Evolutionary conservation across 2,797 vertebrate species (phyloP).

Genomic region (Pogonophryne albipinna): DNA sequence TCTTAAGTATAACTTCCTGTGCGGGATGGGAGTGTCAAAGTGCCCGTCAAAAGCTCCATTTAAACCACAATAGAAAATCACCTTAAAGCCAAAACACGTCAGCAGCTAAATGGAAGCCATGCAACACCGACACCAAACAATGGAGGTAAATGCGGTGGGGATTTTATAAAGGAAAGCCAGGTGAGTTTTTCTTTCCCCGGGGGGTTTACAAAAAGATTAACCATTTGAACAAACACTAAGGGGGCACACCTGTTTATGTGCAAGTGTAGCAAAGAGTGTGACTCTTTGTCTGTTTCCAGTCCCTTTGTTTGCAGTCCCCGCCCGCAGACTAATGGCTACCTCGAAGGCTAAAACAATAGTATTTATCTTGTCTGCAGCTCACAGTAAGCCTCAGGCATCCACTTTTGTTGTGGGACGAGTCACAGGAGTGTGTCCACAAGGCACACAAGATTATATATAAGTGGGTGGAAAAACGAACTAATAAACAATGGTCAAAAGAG

Average conservation of each 20-base stretch:
- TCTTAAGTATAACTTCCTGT: constrained; percentile 61
- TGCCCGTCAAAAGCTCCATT: constrained; percentile 60
- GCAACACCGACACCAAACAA: constrained; percentile 60
- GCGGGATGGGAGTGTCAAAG: constrained; percentile 55
- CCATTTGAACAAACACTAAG: constrained; percentile 50
- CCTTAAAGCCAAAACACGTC: constrained; percentile 62
- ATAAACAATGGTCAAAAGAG: constrained; percentile 39
- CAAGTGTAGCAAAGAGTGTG: constrained; percentile 39
- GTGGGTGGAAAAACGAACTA: constrained; percentile 28
- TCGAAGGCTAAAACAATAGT: constrained; percentile 75
- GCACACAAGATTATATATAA: constrained; percentile 33
- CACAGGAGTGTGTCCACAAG: constrained; percentile 37
- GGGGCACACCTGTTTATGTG: constrained; percentile 65
- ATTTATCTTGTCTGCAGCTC: constrained; percentile 74
- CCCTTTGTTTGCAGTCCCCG: constrained; percentile 60
- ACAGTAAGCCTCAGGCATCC: constrained; percentile 60
- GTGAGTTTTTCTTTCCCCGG: constrained; percentile 50
- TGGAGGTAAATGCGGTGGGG: constrained; percentile 52
- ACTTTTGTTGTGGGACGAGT: constrained; percentile 60
- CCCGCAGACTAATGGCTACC: constrained; percentile 74
- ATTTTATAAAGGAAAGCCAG: constrained; percentile 43
- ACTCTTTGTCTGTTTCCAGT: constrained; percentile 59
- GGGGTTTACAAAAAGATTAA: constrained; percentile 62
- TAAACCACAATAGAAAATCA: constrained; percentile 53
- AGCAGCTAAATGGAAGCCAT: constrained; percentile 46